Conservation (phyloP, 2,113 vertebrate species). For the Thamnophis sirtalis region DNA sequence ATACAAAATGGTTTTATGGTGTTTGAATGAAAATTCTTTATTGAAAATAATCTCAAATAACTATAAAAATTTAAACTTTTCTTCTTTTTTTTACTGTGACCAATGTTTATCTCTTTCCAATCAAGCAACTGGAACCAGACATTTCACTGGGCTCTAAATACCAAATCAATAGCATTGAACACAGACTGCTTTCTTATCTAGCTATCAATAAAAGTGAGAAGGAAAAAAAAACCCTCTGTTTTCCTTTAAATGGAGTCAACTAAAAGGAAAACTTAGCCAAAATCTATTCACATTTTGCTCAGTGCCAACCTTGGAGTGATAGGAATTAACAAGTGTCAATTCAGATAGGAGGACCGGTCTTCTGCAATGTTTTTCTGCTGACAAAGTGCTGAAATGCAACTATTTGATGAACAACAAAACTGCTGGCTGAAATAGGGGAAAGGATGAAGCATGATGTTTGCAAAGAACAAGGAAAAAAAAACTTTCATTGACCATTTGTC, state of each 20-base stretch:
- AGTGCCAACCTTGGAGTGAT: constrained; percentile 22
- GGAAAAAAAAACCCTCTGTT: not conserved
- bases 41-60: not conserved
- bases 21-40: not conserved
- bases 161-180: constrained; percentile 2
- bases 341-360: not conserved
- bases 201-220: constrained; percentile 1
- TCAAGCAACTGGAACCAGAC: not conserved
- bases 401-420: not conserved
- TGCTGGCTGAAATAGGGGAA: not conserved
- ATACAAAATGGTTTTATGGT: not conserved
- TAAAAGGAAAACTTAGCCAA: constrained; percentile 17
- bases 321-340: constrained; percentile 31
- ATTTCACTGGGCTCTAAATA: not conserved
- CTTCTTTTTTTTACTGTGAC: not conserved
- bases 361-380: constrained; percentile 8
- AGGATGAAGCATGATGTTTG: not conserved
- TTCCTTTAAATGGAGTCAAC: constrained; percentile 14
- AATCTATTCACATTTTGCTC: constrained; percentile 1
- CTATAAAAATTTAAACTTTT: rapidly evolving
- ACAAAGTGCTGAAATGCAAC: not conserved
- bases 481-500: not conserved
- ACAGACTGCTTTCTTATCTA: constrained; percentile 8
- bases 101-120: rapidly evolving
- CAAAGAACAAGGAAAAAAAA: not conserved